phyloP scores from a whole-genome alignment of 2,888 invertebrate species.

The Lasioglossum marginatum region DNA sequence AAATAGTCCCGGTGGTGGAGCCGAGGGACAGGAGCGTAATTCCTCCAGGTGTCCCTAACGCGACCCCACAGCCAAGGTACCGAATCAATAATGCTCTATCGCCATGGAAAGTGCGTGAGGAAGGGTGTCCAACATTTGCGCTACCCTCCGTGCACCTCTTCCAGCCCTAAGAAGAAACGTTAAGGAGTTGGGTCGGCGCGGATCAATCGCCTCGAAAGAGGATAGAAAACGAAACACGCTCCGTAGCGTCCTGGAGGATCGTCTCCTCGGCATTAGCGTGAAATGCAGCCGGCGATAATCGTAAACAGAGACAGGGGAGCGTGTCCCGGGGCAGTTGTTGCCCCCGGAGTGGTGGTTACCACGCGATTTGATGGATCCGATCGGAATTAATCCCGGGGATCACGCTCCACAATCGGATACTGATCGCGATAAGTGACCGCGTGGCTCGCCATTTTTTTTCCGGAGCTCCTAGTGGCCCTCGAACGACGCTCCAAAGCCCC shows the following conservation, averaged over 20 bases:
- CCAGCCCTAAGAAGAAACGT: not conserved
- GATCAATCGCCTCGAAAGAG: conserved; percentile 6
- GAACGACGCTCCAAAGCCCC: not conserved
- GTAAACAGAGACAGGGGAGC: conserved; percentile 37
- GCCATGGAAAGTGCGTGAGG: conserved; percentile 10
- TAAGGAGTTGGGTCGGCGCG: not conserved
- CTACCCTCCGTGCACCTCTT: not conserved
- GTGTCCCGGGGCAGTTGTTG: conserved; percentile 47
- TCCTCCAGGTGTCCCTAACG: conserved; percentile 15
- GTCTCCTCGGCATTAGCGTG: conserved; percentile 20
- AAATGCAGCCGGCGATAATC: conserved; percentile 48
- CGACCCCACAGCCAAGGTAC: not conserved
- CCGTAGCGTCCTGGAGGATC: not conserved
- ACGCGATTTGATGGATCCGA: conserved; percentile 66
- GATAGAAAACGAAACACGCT: not conserved
- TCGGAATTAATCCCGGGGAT: conserved; percentile 42
- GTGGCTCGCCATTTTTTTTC: conserved; percentile 14
- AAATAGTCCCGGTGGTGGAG: not conserved
- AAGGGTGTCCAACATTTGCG: conserved; percentile 14
- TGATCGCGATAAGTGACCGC: conserved; percentile 45
- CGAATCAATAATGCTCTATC: conserved; percentile 36
- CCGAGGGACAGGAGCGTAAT: not conserved
- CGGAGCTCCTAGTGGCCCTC: not conserved
- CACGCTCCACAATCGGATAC: conserved; percentile 14
- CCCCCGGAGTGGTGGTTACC: conserved; percentile 50